Conservation (phyloP, 2,797 vertebrate genomes). For the Protosalanx chinensis region DNA sequence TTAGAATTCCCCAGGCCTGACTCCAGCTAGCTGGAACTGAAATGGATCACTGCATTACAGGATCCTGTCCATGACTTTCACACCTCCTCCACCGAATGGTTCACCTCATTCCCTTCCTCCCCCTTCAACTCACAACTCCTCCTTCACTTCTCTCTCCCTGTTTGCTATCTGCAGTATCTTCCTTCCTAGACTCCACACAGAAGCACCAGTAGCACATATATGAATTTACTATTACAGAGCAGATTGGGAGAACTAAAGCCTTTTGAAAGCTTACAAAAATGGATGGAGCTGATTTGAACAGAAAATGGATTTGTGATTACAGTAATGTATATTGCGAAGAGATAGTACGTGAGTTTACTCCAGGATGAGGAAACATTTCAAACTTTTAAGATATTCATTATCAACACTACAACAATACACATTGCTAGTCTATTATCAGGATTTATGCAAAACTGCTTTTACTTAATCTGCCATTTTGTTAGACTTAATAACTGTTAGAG, state of each 20-base stretch:
- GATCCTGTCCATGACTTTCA: too few relatives aligned
- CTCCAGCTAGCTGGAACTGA: background rate
- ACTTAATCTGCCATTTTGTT: background rate
- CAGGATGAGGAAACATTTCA: background rate
- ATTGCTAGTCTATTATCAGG: background rate
- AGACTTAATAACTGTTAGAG: background rate
- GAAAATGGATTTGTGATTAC: too few relatives aligned
- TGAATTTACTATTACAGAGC: too few relatives aligned
- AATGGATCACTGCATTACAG: background rate
- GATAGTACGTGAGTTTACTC: too few relatives aligned
- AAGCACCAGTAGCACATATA: too few relatives aligned
- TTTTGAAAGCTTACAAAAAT: too few relatives aligned
- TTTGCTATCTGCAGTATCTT: constrained; percentile 3
- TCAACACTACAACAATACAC: background rate
- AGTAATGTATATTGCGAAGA: too few relatives aligned
- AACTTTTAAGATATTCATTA: too few relatives aligned
- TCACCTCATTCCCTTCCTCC: constrained; percentile 37
- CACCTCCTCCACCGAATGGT: background rate
- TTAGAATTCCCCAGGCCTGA: constrained; percentile 13
- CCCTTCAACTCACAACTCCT: constrained; percentile 2
- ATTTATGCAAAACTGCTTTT: background rate
- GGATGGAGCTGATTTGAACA: too few relatives aligned
- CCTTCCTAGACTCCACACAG: too few relatives aligned
- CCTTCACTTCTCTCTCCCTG: constrained; percentile 5
- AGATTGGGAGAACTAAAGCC: too few relatives aligned